These are phyloP conservation scores for Trogon surrucura DNA, from an alignment of 2,113 vertebrate genomes.

Conservation along the genomic window DNA sequence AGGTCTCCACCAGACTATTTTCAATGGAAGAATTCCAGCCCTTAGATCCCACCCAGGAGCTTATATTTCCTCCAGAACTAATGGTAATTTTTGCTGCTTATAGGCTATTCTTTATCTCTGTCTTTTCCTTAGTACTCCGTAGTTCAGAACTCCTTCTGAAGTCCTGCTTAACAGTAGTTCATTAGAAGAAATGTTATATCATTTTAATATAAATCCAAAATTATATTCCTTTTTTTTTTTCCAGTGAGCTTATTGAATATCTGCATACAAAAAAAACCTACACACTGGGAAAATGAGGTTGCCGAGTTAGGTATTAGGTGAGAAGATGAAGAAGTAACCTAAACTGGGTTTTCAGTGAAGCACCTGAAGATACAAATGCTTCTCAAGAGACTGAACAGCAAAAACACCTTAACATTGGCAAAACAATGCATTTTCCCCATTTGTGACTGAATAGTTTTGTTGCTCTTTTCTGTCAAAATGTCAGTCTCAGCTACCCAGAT, in stretches of 20 bases:
- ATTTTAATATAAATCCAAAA: background rate
- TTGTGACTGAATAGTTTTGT: background rate
- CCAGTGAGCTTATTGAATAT: background rate
- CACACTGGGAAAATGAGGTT: background rate
- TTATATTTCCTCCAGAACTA: constrained; percentile 87
- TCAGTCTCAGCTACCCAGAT: background rate
- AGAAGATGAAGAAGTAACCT: background rate
- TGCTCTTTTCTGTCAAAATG: background rate
- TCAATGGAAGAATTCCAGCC: constrained; percentile 75
- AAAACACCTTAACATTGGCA: background rate
- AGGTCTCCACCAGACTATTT: constrained; percentile 68
- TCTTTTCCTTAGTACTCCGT: background rate
- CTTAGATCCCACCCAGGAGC: constrained; percentile 83
- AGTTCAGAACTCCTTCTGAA: background rate
- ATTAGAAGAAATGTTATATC: background rate
- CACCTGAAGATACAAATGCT: background rate
- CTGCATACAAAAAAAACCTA: background rate
- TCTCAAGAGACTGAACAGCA: background rate
- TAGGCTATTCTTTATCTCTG: background rate
- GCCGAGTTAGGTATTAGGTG: background rate
- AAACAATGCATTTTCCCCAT: background rate
- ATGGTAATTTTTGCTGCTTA: constrained; percentile 63
- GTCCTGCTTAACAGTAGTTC: background rate
- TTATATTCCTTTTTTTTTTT: background rate
- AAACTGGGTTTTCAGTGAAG: background rate